Evolutionary conservation across 2,113 vertebrate genomes (phyloP).

Genomic region (Callipepla squamata): DNA sequence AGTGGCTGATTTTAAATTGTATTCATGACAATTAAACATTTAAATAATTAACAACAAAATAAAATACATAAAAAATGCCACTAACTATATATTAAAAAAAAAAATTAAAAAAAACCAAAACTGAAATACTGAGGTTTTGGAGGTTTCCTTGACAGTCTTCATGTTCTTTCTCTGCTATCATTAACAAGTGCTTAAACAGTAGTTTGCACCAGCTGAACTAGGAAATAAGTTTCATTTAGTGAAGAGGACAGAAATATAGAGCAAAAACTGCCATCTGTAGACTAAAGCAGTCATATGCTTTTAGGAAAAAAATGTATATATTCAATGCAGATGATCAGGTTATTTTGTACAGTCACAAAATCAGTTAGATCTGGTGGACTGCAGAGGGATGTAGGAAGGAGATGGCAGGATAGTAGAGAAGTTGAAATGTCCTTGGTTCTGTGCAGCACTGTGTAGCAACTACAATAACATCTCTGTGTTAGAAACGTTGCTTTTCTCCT

Average conservation of each 20-base stretch:
- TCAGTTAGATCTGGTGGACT: no score
- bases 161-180: background rate
- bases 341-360: background rate
- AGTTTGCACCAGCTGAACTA: background rate
- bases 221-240: background rate
- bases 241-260: background rate
- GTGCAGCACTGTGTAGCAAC: no score
- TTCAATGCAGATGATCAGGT: background rate
- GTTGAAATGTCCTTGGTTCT: no score
- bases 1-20: background rate
- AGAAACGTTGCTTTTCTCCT: no score
- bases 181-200: background rate
- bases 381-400: no score
- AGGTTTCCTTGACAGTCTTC: background rate
- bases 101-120: no score
- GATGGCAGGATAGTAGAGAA: no score
- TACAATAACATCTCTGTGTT: no score
- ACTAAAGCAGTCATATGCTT: background rate
- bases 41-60: background rate
- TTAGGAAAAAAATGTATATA: background rate
- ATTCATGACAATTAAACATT: background rate
- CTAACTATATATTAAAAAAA: background rate
- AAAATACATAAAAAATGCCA: background rate
- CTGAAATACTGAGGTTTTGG: background rate
- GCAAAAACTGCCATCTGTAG: background rate